Percentiles rank a stretch among this genome's conserved stretches.
Evolutionary conservation across 2,888 invertebrate species (phyloP).

Genomic region (Argyra leucocephala): DNA sequence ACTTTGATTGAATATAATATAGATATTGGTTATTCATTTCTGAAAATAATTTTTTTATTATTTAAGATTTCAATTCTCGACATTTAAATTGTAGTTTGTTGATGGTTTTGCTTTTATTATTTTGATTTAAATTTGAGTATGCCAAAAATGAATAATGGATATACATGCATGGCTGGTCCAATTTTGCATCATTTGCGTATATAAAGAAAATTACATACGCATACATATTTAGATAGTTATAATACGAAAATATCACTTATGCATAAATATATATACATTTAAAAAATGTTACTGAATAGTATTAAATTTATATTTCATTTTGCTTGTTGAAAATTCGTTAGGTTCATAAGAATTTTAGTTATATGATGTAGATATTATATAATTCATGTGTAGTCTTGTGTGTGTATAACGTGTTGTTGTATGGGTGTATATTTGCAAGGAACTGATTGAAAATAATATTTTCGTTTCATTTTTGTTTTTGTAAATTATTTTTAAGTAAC

Average conservation of each 20-base stretch:
- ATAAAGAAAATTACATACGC: slow-evolving; percentile 23
- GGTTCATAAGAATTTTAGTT: background rate
- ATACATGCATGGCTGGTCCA: too few relatives aligned
- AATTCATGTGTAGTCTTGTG: background rate
- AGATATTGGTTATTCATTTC: too few relatives aligned
- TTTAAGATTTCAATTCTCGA: too few relatives aligned
- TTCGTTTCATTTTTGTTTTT: background rate
- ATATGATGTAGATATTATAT: background rate
- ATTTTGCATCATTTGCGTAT: too few relatives aligned
- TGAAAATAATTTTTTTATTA: too few relatives aligned
- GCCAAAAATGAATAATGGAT: too few relatives aligned
- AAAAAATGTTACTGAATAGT: too few relatives aligned
- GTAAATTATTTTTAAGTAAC: background rate
- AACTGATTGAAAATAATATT: background rate
- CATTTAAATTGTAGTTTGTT: too few relatives aligned
- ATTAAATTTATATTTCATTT: background rate
- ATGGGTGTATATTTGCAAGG: background rate
- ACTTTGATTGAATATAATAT: too few relatives aligned
- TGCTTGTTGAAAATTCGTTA: background rate
- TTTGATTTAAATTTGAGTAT: too few relatives aligned
- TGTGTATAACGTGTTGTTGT: background rate
- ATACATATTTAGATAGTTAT: slow-evolving; percentile 13
- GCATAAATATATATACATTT: background rate
- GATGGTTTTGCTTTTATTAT: too few relatives aligned
- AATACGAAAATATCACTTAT: background rate